Base-by-base conservation (phyloP, 2,797 vertebrate genomes). In the Coregonus sp. region DNA sequence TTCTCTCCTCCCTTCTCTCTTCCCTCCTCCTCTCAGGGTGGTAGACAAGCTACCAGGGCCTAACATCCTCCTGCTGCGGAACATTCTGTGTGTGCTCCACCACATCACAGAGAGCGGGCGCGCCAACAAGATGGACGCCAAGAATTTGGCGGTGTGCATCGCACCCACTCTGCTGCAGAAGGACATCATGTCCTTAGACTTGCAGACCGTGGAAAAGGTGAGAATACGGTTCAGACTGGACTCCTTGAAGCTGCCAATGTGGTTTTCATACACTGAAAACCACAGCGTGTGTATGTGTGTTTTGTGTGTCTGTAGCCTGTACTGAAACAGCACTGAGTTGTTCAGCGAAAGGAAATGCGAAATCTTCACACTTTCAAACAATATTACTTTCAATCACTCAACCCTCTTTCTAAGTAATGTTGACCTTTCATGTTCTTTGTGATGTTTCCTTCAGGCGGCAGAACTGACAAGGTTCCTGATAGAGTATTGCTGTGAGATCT, bases 131-230 rank as follows among this genome's bases (percentile, higher is more conserved):
- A 99, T 99, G 98, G 95, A 96, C 66, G 93, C 96, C 76, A 85
- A 87, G 89, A 99, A 99, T 70, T 88, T 99, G 56, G 96, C 97
- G 1, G 95, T 98, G 88, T 99, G 98, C 54, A 88, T 98, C 0
- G 97, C 94, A 0, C 97, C 98, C 74, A 98, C 95, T 0, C 91
- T 99, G 89, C 95, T 96, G 84, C 90, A 92, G 76, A 83, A 73
- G 0, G 92, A 93, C 31, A 89, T 74, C 66, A 86, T 94, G 6
- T 88, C 92, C 0, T 86, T 96, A 66, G 94, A 96, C 61, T 93
- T 90, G 82, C 95, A 96, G 87, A 96, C 92, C 78, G 94, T 95
- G 16, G 88, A 94, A 51, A 97, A 97, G 96, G 97, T 99, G 50
- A 1, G 76, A 81, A n/a, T 74, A 20, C 25, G 6, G 61, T 1